Evolutionary conservation across 2,888 invertebrate species (phyloP).

Genomic region (Chrysotoxum bicinctum): DNA sequence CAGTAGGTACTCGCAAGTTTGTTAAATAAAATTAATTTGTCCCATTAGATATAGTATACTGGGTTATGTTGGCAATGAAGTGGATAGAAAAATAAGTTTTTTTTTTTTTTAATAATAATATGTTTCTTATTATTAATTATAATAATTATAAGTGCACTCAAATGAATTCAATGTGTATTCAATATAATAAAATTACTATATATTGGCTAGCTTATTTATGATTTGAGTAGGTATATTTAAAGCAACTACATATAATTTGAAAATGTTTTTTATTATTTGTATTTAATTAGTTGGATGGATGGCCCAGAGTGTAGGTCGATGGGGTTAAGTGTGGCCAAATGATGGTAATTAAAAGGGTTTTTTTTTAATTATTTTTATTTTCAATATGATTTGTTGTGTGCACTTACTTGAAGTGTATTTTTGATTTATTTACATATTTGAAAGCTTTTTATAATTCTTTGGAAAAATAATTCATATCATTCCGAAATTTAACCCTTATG

Average conservation of each 20-base stretch:
- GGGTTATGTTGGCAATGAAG: constrained; percentile 31
- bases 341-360: neutral
- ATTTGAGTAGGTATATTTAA: neutral
- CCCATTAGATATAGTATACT: constrained; percentile 27
- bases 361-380: neutral
- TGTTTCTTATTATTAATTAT: neutral
- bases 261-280: neutral
- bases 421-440: neutral
- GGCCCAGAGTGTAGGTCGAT: neutral
- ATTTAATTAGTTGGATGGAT: neutral
- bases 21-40: constrained; percentile 63
- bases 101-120: neutral
- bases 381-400: neutral
- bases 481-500: too few species aligned
- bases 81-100: neutral
- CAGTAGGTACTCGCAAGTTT: constrained; percentile 20
- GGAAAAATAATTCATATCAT: too few species aligned
- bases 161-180: neutral
- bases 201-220: neutral
- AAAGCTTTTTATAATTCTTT: too few species aligned
- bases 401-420: neutral
- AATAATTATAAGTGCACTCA: neutral
- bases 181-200: neutral
- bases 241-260: neutral
- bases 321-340: neutral